Evolutionary conservation across 2,113 vertebrate species (phyloP).

Genomic region (Eretmochelys imbricata): DNA sequence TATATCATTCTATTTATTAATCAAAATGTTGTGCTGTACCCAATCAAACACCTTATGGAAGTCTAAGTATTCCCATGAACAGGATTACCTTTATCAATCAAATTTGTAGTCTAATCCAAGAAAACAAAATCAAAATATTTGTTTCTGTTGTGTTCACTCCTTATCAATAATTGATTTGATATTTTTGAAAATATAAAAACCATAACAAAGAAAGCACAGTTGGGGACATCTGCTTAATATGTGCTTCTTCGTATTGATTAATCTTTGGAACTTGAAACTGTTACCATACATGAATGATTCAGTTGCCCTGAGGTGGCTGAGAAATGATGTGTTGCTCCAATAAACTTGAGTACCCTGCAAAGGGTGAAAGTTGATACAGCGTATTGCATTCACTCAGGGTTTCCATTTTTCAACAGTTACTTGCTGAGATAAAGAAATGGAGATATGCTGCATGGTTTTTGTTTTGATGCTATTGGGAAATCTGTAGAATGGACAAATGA

Average conservation of each 20-base stretch:
- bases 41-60: not conserved
- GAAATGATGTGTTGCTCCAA: constrained; percentile 30
- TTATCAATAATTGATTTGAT: constrained; percentile 17
- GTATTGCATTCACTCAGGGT: not conserved
- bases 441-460: not conserved
- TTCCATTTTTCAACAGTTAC: constrained; percentile 47
- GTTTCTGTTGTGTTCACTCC: not conserved
- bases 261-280: constrained; percentile 12
- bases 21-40: not conserved
- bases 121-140: not conserved
- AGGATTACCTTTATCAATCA: not conserved
- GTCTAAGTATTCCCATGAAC: not conserved
- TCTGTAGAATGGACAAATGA: not conserved
- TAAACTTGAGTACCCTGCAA: constrained; percentile 36
- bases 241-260: constrained; percentile 4
- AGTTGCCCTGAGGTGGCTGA: constrained; percentile 47
- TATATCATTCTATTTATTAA: no score
- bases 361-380: constrained; percentile 2
- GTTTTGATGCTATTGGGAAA: not conserved
- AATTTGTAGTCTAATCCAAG: not conserved
- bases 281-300: constrained; percentile 21
- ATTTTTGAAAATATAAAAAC: not conserved
- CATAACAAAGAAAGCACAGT: constrained; percentile 22
- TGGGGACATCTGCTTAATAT: constrained; percentile 38
- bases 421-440: constrained; percentile 4